These are phyloP conservation scores for Drosophila asahinai DNA, from an alignment of 1,140 invertebrate genomes.

Conservation along the genomic window DNA sequence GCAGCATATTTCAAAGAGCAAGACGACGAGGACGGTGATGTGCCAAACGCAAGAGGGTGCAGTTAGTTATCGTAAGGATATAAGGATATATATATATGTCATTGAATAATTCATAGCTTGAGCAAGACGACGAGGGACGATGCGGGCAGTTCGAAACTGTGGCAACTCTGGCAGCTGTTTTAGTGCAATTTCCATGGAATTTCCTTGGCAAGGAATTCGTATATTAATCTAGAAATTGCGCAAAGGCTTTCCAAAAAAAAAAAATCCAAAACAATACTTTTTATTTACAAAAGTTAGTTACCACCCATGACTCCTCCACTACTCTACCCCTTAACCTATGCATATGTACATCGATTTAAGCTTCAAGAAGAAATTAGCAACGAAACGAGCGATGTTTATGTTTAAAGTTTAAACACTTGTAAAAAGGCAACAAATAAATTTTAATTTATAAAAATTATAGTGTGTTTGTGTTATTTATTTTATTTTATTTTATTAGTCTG, in stretches of 20 bases:
- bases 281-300: constrained; percentile 17
- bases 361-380: constrained; percentile 13
- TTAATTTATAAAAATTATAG: constrained; percentile 26
- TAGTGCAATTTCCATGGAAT: constrained; percentile 40
- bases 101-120: constrained; percentile 52
- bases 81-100: constrained; percentile 18
- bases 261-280: constrained; percentile 8
- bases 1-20: constrained; percentile 60
- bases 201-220: not conserved
- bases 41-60: constrained; percentile 55
- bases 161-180: constrained; percentile 42
- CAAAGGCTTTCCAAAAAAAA: constrained; percentile 15
- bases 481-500: not conserved
- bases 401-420: constrained; percentile 40
- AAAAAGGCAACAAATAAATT: constrained; percentile 53
- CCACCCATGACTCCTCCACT: constrained; percentile 21
- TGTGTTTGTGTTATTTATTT: not conserved
- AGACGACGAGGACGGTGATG: constrained; percentile 21
- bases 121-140: constrained; percentile 8
- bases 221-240: constrained; percentile 31
- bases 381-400: constrained; percentile 27
- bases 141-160: constrained; percentile 74
- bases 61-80: constrained; percentile 51
- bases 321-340: constrained; percentile 10
- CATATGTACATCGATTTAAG: constrained; percentile 46